A percentile compares a stretch with the other conserved stretches of the same genome.
Conservation (phyloP, 1,140 invertebrate genomes). For the Hycleus cichorii region DNA sequence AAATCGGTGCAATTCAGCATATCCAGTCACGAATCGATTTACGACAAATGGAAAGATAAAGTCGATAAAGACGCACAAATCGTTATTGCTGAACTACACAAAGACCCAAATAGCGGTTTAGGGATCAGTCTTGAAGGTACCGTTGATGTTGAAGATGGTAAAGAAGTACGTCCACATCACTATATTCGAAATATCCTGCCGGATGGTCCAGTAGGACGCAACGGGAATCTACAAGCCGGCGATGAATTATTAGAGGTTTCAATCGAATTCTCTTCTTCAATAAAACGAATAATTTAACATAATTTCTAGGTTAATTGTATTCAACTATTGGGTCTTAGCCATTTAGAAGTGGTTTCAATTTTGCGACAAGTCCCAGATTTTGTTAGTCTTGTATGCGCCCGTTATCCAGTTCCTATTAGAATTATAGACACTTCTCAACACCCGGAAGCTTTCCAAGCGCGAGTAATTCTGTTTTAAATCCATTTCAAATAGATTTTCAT, state of each 20-base stretch:
- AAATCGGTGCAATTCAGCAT: conserved; percentile 48
- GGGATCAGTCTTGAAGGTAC: conserved; percentile 85
- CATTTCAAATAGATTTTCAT: background rate
- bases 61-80: conserved; percentile 61
- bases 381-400: conserved; percentile 76
- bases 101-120: conserved; percentile 65
- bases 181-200: conserved; percentile 73
- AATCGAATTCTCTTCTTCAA: background rate
- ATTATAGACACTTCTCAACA: conserved; percentile 58
- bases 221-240: conserved; percentile 52
- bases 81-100: conserved; percentile 65
- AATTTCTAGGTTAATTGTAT: conserved; percentile 79
- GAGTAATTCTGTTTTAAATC: conserved; percentile 45
- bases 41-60: conserved; percentile 63
- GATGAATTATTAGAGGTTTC: conserved; percentile 57
- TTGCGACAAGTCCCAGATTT: conserved; percentile 82
- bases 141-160: conserved; percentile 67
- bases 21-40: conserved; percentile 56
- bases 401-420: conserved; percentile 45
- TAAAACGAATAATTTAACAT: background rate
- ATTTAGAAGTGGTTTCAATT: conserved; percentile 84
- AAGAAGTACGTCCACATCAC: conserved; percentile 70
- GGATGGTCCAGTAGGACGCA: conserved; percentile 74
- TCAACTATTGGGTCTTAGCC: conserved; percentile 79
- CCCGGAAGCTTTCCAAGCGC: conserved; percentile 58